Percentiles rank a stretch among this genome's conserved stretches.
These are phyloP conservation scores for Papilio polytes DNA, from an alignment of 1,140 invertebrate species.

Conservation along the genomic window DNA sequence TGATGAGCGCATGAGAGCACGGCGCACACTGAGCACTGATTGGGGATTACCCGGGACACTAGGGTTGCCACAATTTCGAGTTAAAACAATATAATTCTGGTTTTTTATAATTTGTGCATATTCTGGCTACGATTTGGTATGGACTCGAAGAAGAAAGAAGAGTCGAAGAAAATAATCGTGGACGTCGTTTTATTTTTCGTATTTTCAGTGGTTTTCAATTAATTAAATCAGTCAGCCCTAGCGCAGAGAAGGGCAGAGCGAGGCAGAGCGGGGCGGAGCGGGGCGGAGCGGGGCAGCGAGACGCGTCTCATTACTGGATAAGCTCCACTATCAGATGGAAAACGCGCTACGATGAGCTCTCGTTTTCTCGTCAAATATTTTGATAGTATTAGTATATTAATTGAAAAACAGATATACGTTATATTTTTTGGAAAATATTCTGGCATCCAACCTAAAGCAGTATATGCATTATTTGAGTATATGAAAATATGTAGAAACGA, in stretches of 20 bases:
- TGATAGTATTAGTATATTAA: not conserved
- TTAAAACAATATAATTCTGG: not conserved
- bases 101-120: not conserved
- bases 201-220: not conserved
- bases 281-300: not conserved
- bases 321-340: slow-evolving; percentile 14
- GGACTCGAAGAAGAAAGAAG: no score
- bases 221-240: not conserved
- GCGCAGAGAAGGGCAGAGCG: no score
- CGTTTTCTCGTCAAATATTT: not conserved
- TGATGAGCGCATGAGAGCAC: not conserved
- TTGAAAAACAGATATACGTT: not conserved
- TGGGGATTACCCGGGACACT: not conserved
- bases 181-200: not conserved
- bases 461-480: not conserved
- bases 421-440: not conserved
- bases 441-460: not conserved
- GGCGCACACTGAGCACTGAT: not conserved
- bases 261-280: not conserved
- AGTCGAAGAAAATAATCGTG: not conserved
- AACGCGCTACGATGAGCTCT: not conserved
- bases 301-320: not conserved
- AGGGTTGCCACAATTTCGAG: not conserved
- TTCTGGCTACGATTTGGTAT: not conserved
- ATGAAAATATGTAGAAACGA: not conserved